phyloP scores from a whole-genome alignment of 2,797 vertebrate genomes.

The Rhyacichthys aspro region DNA sequence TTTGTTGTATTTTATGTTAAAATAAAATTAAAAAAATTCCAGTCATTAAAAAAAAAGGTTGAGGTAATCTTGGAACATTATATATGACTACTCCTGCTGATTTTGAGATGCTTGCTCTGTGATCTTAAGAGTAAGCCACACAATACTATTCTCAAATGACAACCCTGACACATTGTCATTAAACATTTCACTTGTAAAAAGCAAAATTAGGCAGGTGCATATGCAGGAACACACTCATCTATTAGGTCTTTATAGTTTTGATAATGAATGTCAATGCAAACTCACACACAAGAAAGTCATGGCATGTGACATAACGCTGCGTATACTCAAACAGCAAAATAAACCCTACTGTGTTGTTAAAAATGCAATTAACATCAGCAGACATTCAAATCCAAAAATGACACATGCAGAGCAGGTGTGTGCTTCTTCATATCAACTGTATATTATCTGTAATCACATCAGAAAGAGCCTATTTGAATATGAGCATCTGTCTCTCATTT shows the following conservation, averaged over 20 bases:
- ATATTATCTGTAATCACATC: slow-evolving; percentile 55
- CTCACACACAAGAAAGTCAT: slow-evolving; percentile 1
- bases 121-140: slow-evolving; percentile 23
- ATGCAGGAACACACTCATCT: slow-evolving; percentile 10
- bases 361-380: slow-evolving; percentile 61
- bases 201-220: slow-evolving; percentile 44
- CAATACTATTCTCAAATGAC: slow-evolving; percentile 48
- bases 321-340: slow-evolving; percentile 39
- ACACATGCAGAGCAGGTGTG: slow-evolving; percentile 41
- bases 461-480: slow-evolving; percentile 43
- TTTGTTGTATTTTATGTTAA: no score
- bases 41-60: slow-evolving; percentile 3
- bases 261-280: slow-evolving; percentile 70
- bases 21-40: no score
- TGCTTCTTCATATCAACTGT: slow-evolving; percentile 51
- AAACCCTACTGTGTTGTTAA: slow-evolving; percentile 45
- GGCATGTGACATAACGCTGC: background rate
- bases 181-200: slow-evolving; percentile 60
- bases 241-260: slow-evolving; percentile 37
- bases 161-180: slow-evolving; percentile 60
- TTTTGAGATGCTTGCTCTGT: slow-evolving; percentile 9
- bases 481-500: slow-evolving; percentile 42
- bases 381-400: slow-evolving; percentile 53
- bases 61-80: slow-evolving; percentile 1
- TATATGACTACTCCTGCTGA: slow-evolving; percentile 3